Percentiles rank a stretch among this genome's conserved stretches.
Evolutionary conservation across 2,797 vertebrate species (phyloP).

Genomic region (Hemitrygon akajei): DNA sequence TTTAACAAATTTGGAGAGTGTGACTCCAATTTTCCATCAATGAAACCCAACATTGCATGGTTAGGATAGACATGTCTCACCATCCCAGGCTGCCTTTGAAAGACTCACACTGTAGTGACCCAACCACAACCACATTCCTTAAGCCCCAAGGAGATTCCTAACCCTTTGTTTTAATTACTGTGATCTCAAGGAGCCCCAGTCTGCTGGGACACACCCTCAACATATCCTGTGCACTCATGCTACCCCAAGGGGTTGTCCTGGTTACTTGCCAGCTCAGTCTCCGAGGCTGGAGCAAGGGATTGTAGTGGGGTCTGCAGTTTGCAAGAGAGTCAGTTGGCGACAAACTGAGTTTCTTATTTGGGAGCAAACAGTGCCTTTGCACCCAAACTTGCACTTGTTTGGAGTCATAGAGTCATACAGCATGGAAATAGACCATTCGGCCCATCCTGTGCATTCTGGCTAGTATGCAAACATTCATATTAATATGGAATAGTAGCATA

Average conservation of each 20-base stretch:
- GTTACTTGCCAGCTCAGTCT: too few relatives aligned
- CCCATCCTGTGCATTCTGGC: too few relatives aligned
- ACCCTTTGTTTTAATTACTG: neutral
- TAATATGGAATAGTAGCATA: too few relatives aligned
- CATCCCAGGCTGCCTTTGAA: neutral
- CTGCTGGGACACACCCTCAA: neutral
- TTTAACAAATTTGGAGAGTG: neutral
- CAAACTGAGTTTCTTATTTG: too few relatives aligned
- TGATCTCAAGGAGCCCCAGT: neutral
- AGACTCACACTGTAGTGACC: neutral
- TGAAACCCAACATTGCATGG: neutral
- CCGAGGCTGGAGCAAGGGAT: neutral
- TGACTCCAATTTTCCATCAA: neutral
- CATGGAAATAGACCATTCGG: too few relatives aligned
- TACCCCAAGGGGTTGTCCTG: too few relatives aligned
- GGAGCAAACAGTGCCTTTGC: too few relatives aligned
- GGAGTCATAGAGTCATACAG: too few relatives aligned
- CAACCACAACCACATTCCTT: neutral
- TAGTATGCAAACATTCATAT: too few relatives aligned
- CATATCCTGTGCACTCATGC: neutral
- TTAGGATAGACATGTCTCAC: neutral
- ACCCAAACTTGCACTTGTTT: too few relatives aligned
- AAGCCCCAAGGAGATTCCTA: neutral
- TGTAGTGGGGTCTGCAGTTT: too few relatives aligned
- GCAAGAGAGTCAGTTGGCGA: too few relatives aligned